Evolutionary conservation across 2,797 vertebrate species (phyloP), one percentile per base, ranked within the genome.

Genomic region (Anomalospiza imberbis): DNA sequence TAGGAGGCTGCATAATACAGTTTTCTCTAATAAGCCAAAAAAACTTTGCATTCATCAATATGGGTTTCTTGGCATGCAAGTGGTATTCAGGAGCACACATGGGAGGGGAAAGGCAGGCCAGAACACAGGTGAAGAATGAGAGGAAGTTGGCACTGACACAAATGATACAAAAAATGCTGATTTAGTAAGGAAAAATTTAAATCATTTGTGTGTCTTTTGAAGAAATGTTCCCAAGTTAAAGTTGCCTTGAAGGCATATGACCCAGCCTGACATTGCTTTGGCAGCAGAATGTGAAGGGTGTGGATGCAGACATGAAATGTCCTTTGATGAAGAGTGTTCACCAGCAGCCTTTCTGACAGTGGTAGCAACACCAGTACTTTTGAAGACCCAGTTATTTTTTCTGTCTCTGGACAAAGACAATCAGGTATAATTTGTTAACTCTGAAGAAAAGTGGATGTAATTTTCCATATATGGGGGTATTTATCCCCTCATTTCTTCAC

Each of bases 101-200:
- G 61, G 48, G 80, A 95, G 57, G 57, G 48, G 63, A 82, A 65
- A 71, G 24, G 34, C 3, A 2, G 74, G 34, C 61, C 66, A 78
- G 57, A 83, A 73, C 4, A 80, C 66, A 91, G 80, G 75, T 91
- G 91, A 96, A 93, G 85, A 94, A 85, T 78, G 87, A 95, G 58
- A 24, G 62, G 60, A 88, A 90, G 81, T 75, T 89, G 91, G 84
- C 89, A 63, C 61, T 32, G 87, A 78, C 57, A 88, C 95, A 95
- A 93, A 90, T 54, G 48, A 76, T 93, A 67, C 44, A 17, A 85
- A 92, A 91, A 96, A 77, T 53, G 94, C 89, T 94, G 85, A 94
- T 95, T 96, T 96, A 94, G 66, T 84, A 71, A 94, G 75, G 91
- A 97, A 89, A 90, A 83, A 82, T 82, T 90, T 58, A 93, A 87